Percentiles rank a stretch among this genome's conserved stretches.
Conservation (phyloP, 1,140 invertebrate species). For the Harpegnathos saltator region DNA sequence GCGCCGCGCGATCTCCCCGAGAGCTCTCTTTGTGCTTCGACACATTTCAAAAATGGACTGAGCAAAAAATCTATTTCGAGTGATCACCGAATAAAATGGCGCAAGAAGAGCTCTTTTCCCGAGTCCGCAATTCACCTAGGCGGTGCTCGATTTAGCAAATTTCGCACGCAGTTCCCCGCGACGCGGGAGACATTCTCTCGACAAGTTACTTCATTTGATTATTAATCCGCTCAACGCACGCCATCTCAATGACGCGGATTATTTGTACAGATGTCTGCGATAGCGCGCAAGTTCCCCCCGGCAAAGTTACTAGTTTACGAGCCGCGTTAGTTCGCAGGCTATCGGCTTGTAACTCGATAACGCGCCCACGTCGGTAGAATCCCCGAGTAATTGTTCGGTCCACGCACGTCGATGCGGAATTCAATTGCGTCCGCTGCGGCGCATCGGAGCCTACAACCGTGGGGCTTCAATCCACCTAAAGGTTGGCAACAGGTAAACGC, state of each 20-base stretch:
- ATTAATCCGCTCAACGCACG: conserved; percentile 31
- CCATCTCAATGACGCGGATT: conserved; percentile 32
- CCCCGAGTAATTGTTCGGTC: conserved; percentile 55
- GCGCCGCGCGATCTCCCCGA: neutral
- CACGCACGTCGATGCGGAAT: conserved; percentile 51
- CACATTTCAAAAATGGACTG: neutral
- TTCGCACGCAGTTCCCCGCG: neutral
- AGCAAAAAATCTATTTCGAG: neutral
- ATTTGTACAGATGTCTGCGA: neutral
- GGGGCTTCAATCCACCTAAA: conserved; percentile 40
- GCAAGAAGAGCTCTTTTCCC: neutral
- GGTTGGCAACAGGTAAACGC: conserved; percentile 53
- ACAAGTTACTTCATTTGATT: conserved; percentile 43
- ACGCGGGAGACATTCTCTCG: no score
- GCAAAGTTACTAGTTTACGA: conserved; percentile 26
- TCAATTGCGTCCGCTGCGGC: conserved; percentile 27
- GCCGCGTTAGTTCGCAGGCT: conserved; percentile 6
- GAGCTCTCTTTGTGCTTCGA: neutral
- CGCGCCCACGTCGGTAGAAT: conserved; percentile 30
- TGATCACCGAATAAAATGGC: neutral
- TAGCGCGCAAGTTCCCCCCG: conserved; percentile 17
- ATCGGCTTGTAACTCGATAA: conserved; percentile 50
- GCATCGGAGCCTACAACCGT: conserved; percentile 1
- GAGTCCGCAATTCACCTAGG: neutral
- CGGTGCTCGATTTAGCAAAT: neutral